phyloP scores from a whole-genome alignment of 2,888 invertebrate genomes.

The Orthonychiurus folsomi region DNA sequence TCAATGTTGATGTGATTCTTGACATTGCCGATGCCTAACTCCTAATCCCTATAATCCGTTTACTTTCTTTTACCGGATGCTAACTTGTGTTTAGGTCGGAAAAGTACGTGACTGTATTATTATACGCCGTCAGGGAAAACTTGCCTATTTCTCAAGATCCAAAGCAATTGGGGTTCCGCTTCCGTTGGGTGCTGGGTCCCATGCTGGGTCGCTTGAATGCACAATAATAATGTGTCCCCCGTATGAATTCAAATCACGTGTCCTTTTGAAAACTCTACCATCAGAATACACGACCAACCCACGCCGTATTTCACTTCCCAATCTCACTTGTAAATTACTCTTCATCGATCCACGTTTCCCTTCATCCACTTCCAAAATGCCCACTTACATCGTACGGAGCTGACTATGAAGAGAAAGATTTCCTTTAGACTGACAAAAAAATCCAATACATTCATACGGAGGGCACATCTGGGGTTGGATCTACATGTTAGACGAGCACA shows the following conservation, averaged over 20 bases:
- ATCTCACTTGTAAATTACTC: background rate
- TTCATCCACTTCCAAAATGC: too few species aligned
- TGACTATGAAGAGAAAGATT: background rate
- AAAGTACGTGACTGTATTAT: background rate
- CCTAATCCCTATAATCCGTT: too few species aligned
- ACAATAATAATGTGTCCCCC: background rate
- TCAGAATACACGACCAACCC: too few species aligned
- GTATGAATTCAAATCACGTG: background rate
- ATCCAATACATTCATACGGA: too few species aligned
- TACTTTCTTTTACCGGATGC: too few species aligned
- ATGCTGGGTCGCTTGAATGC: background rate
- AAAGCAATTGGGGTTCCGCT: background rate
- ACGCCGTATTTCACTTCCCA: too few species aligned
- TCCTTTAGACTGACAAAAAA: background rate
- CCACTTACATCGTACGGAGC: too few species aligned
- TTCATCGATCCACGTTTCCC: slow-evolving; percentile 1
- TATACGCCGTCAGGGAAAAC: background rate
- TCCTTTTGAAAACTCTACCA: background rate
- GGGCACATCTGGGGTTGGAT: too few species aligned
- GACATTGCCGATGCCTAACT: too few species aligned
- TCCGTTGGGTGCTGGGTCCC: background rate
- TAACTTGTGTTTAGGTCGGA: background rate
- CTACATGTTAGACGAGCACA: too few species aligned
- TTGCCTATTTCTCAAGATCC: background rate
- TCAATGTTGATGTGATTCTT: too few species aligned